phyloP scores from a whole-genome alignment of 2,113 vertebrate species.

The Scophthalmus maximus region DNA sequence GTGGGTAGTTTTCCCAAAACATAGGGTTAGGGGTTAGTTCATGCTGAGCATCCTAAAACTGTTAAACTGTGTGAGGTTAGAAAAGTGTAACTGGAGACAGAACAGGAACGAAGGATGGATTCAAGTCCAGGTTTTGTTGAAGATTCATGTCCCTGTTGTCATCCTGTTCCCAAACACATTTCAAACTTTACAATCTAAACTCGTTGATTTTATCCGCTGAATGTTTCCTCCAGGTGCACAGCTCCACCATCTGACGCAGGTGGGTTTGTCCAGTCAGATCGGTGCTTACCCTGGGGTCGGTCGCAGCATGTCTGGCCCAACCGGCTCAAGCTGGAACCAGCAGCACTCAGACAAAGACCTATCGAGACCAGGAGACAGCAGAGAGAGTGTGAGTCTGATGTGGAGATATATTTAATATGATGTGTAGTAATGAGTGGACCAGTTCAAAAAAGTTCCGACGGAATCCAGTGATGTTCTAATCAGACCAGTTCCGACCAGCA shows the following conservation, averaged over 20 bases:
- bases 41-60: no score
- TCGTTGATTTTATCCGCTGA: background rate
- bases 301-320: constrained; percentile 89
- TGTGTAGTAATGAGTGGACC: background rate
- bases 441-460: background rate
- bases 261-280: constrained; percentile 93
- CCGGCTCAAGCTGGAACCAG: constrained; percentile 90
- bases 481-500: background rate
- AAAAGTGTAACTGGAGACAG: no score
- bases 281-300: constrained; percentile 88
- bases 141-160: no score
- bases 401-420: background rate
- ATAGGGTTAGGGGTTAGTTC: no score
- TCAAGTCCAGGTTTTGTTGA: no score
- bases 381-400: constrained; percentile 91
- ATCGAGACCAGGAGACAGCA: constrained; percentile 78
- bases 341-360: constrained; percentile 88
- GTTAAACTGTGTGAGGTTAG: no score
- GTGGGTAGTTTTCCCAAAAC: no score
- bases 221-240: constrained; percentile 87
- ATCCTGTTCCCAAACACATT: no score
- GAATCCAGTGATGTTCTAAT: background rate
- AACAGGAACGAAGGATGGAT: no score
- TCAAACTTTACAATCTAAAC: no score
- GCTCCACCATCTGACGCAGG: constrained; percentile 95